Conservation (phyloP, 2,113 vertebrate genomes). For the Sula dactylatra region DNA sequence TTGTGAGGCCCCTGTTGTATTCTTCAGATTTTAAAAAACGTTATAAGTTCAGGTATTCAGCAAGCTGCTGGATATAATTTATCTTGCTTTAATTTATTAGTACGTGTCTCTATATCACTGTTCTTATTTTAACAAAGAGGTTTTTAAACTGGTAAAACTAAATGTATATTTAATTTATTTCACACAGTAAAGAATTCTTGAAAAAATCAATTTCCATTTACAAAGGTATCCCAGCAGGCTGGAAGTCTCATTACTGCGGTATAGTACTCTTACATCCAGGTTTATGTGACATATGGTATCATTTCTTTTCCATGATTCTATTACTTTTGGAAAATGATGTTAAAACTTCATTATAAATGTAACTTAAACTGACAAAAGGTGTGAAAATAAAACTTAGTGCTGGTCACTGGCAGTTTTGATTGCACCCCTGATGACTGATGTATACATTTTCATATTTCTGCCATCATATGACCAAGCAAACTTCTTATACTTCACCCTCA, state of each 20-base stretch:
- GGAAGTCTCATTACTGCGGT: not conserved
- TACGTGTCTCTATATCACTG: not conserved
- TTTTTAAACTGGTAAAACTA: constrained; percentile 69
- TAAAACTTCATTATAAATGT: constrained; percentile 3
- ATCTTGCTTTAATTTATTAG: constrained; percentile 62
- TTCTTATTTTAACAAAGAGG: constrained; percentile 67
- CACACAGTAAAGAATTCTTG: constrained; percentile 27
- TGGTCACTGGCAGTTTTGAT: not conserved
- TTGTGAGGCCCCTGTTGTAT: not conserved
- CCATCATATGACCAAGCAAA: not conserved
- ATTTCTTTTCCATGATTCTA: constrained; percentile 43
- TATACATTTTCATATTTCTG: not conserved
- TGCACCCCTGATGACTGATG: rapidly evolving
- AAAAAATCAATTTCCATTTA: constrained; percentile 75
- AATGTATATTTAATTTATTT: constrained; percentile 74
- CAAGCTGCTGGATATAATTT: constrained; percentile 32
- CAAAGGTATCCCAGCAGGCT: constrained; percentile 21
- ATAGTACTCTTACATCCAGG: not conserved
- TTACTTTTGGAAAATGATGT: constrained; percentile 39
- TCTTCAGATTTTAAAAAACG: not conserved
- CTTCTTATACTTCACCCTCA: not conserved
- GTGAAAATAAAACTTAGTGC: not conserved
- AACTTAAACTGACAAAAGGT: not conserved
- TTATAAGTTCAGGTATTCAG: not conserved
- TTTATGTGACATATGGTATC: constrained; percentile 51